Evolutionary conservation across 2,888 invertebrate genomes (phyloP).

Genomic region (Orthosia incerta): DNA sequence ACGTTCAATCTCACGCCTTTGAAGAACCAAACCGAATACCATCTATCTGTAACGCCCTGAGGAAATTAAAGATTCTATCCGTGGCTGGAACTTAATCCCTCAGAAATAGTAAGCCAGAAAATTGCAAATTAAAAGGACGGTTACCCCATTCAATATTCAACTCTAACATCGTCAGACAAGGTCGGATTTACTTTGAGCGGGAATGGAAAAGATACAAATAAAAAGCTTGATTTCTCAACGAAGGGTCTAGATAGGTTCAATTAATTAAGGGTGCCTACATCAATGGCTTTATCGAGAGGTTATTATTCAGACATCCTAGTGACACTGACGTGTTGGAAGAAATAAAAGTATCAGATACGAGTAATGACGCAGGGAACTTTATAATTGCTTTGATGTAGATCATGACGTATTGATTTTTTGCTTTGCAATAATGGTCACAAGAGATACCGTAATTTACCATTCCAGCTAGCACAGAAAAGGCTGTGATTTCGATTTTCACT

Average conservation of each 20-base stretch:
- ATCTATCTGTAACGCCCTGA: conserved; percentile 81
- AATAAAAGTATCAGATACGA: conserved; percentile 7
- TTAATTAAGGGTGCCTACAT: conserved; percentile 85
- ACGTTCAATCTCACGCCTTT: conserved; percentile 65
- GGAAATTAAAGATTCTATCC: conserved; percentile 91
- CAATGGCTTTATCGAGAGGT: conserved; percentile 76
- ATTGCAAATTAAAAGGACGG: conserved; percentile 87
- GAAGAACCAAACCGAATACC: conserved; percentile 79
- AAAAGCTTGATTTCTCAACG: conserved; percentile 83
- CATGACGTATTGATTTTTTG: background rate
- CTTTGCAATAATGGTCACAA: background rate
- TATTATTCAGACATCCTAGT: conserved; percentile 58
- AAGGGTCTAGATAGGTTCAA: conserved; percentile 84
- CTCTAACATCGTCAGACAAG: conserved; percentile 47
- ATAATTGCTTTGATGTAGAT: conserved; percentile 16
- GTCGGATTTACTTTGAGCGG: conserved; percentile 58
- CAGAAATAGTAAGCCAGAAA: conserved; percentile 87
- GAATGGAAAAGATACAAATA: conserved; percentile 74
- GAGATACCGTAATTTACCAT: background rate
- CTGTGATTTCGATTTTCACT: background rate
- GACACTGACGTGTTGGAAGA: conserved; percentile 27
- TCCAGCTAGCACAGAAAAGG: background rate
- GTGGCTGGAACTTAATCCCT: conserved; percentile 86
- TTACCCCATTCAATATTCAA: conserved; percentile 47
- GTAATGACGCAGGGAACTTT: background rate